These are phyloP conservation scores for Cheilosia vernalis DNA, from an alignment of 2,888 invertebrate species.

Conservation along the genomic window DNA sequence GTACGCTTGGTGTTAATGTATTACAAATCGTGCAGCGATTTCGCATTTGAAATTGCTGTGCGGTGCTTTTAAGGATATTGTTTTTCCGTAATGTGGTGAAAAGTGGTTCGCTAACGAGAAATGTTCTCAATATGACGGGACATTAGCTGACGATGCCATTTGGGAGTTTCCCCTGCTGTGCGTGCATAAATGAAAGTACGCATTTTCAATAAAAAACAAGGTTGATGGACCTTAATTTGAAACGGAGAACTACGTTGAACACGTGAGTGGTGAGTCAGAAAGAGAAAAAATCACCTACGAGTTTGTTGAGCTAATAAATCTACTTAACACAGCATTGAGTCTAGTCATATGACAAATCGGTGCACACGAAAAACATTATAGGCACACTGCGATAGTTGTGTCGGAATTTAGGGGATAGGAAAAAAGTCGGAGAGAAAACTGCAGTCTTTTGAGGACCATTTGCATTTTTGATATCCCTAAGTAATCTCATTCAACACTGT, in stretches of 20 bases:
- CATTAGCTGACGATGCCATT: slow-evolving; percentile 30
- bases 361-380: too few relatives aligned
- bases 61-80: slow-evolving; percentile 71
- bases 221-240: neutral
- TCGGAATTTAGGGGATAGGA: too few relatives aligned
- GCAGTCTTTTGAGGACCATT: too few relatives aligned
- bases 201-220: neutral
- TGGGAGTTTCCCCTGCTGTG: neutral
- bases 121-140: slow-evolving; percentile 27
- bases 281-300: too few relatives aligned
- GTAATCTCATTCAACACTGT: too few relatives aligned
- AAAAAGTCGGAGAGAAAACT: too few relatives aligned
- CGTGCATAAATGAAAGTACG: neutral
- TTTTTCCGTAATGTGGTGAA: slow-evolving; percentile 59
- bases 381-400: too few relatives aligned
- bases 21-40: slow-evolving; percentile 73
- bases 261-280: too few relatives aligned
- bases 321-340: too few relatives aligned
- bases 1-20: slow-evolving; percentile 66
- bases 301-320: too few relatives aligned
- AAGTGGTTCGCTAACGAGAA: slow-evolving; percentile 44
- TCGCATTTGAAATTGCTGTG: slow-evolving; percentile 66
- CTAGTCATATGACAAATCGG: too few relatives aligned
- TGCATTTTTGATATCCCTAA: too few relatives aligned
- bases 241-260: neutral